Evolutionary conservation across 2,888 invertebrate genomes (phyloP), one percentile per base, ranked within the genome.

Genomic region (Sphecodes monilicornis): DNA sequence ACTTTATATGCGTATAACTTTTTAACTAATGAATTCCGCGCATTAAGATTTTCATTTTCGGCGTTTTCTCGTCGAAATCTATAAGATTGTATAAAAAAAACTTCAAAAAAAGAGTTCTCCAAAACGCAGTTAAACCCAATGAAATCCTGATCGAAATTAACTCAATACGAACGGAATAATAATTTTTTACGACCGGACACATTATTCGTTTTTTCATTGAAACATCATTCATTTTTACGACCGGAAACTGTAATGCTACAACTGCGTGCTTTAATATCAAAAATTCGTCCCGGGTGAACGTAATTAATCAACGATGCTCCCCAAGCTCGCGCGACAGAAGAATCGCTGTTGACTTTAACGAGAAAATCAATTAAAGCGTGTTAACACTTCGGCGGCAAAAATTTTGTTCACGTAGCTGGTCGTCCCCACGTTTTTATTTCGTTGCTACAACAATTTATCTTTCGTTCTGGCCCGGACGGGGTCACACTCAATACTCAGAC

Each of bases 401-500:
- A 72, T 78, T 71, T 81, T 68, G 75, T 81, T 66, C 75, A 78
- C 80, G 75, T 85, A 41, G n/a, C 16, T 32, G 46, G 22, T 32
- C 16, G 22, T 32, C 16, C 29, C 22, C 22, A 26, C 26, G 22
- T 71, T 76, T 71, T 36, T 64, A 76, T 54, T 60, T 60, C 36
- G 78, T 73, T 60, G 43, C 79, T 72, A 60, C 69, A 74, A 85
- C 85, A 84, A 88, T 89, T 88, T 86, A 86, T 88, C 88, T 88
- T 83, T 66, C 87, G 72, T 84, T 86, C 80, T 76, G 77, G 66
- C 72, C 73, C 87, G 81, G 82, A 85, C 83, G 87, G 89, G 89
- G 84, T 88, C 88, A 86, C 86, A 86, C 89, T 90, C 90, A 89
- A 92, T 92, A 92, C 86, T 79, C 79, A 72, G 78, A 80, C 74